phyloP scores from a whole-genome alignment of 2,888 invertebrate genomes.

The Pammene fasciana region DNA sequence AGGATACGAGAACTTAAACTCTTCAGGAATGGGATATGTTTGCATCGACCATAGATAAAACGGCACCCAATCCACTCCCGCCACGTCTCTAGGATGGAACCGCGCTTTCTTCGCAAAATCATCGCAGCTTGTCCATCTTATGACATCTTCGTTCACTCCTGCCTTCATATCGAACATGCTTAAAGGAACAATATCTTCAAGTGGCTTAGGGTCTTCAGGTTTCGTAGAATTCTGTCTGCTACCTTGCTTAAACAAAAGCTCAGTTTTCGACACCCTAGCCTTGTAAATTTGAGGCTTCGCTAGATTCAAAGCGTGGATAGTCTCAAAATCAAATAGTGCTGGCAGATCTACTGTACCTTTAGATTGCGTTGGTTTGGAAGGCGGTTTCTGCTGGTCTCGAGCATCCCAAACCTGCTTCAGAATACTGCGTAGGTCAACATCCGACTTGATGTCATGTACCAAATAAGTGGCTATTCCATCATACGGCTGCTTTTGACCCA shows the following conservation, averaged over 20 bases:
- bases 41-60: constrained; percentile 65
- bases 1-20: constrained; percentile 61
- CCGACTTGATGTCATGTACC: constrained; percentile 38
- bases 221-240: not conserved
- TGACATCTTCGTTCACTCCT: constrained; percentile 7
- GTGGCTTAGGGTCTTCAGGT: constrained; percentile 14
- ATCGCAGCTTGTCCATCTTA: constrained; percentile 64
- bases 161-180: constrained; percentile 44
- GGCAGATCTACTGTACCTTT: constrained; percentile 33
- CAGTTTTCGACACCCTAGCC: constrained; percentile 5
- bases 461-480: constrained; percentile 51
- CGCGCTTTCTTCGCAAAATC: constrained; percentile 57
- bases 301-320: constrained; percentile 49
- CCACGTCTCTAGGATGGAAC: constrained; percentile 63
- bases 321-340: constrained; percentile 49
- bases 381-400: not conserved
- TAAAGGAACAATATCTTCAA: constrained; percentile 10
- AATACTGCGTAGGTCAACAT: constrained; percentile 43
- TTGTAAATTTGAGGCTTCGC: constrained; percentile 26
- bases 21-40: constrained; percentile 33
- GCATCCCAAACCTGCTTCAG: constrained; percentile 21
- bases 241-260: constrained; percentile 12
- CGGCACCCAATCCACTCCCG: constrained; percentile 64
- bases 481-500: constrained; percentile 48
- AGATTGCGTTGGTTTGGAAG: not conserved